phyloP scores from a whole-genome alignment of 1,140 invertebrate genomes.

The Latrodectus geometricus region DNA sequence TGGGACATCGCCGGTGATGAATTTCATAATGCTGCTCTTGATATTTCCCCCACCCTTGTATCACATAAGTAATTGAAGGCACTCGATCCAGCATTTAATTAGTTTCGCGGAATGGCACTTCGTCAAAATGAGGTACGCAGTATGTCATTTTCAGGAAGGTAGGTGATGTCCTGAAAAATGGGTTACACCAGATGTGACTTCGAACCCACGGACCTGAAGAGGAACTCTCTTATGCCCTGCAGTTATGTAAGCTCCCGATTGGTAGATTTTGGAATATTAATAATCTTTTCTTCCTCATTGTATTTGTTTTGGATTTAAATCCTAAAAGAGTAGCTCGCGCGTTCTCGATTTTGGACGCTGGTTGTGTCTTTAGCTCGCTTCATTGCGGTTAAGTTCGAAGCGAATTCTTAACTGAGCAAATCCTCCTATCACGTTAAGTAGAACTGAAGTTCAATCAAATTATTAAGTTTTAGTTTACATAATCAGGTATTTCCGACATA shows the following conservation, averaged over 20 bases:
- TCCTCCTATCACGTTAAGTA: neutral
- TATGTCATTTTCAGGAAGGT: no score
- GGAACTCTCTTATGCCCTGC: neutral
- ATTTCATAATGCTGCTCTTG: no score
- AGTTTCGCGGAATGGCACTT: no score
- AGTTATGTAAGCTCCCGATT: neutral
- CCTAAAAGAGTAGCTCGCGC: neutral
- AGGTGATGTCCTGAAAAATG: no score
- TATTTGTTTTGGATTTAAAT: neutral
- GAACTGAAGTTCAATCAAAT: neutral
- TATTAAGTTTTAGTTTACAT: neutral
- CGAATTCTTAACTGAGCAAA: neutral
- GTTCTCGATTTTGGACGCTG: neutral
- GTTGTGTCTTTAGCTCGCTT: neutral
- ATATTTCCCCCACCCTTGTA: no score
- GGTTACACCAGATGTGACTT: no score
- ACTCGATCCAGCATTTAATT: no score
- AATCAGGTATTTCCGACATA: neutral
- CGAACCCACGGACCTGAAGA: no score
- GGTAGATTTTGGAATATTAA: neutral
- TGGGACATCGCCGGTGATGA: no score
- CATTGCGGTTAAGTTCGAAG: neutral
- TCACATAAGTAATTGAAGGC: no score
- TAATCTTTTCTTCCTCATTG: neutral
- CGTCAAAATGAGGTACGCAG: no score